Base-by-base conservation (phyloP, 2,797 vertebrate species). In the Mycteria americana region DNA sequence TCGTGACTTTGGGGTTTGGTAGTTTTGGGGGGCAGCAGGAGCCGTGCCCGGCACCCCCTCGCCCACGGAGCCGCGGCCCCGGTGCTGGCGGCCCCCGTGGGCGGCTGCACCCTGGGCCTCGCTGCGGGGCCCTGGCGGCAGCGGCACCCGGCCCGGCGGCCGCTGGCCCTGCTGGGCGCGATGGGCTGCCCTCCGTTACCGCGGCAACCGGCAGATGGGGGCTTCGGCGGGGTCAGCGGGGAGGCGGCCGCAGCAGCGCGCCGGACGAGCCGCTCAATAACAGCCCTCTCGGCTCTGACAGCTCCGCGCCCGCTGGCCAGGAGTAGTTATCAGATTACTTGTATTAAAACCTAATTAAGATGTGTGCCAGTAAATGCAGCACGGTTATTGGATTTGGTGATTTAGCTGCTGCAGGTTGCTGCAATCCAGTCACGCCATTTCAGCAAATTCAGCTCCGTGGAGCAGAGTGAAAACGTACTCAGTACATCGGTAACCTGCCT, bases 341-440 rank as follows among this genome's bases (percentile, higher is more conserved):
- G 98, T 98, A 99, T 99, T 99, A 99, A 98, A 99, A 99, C 98
- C 98, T 99, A 99, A 99, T 99, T 99, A 99, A 99, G 98, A 98
- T 98, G 98, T 98, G 98, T 98, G 99, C 98, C 99, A 99, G 96
- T 98, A 98, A 98, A 98, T 98, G 98, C 97, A 98, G 98, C 95
- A 62, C 97, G 98, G 98, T 99, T 99, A 99, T 98, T 98, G 98
- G 98, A 99, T 99, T 99, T 98, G 97, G 98, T 98, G 98, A 97
- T 98, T 98, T 98, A 98, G 98, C 98, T 98, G 98, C 98, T 98
- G 97, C 97, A 98, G 97, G 97, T 98, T 98, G 93, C 95, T 96
- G 97, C 97, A 97, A 97, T 97, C 97, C 98, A 96, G 97, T 98
- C 98, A 97, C 74, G 41, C 98, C 96, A 96, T 97, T 97, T 95